Base-by-base conservation (phyloP, 1,140 invertebrate genomes). In the Drosophila subobscura region DNA sequence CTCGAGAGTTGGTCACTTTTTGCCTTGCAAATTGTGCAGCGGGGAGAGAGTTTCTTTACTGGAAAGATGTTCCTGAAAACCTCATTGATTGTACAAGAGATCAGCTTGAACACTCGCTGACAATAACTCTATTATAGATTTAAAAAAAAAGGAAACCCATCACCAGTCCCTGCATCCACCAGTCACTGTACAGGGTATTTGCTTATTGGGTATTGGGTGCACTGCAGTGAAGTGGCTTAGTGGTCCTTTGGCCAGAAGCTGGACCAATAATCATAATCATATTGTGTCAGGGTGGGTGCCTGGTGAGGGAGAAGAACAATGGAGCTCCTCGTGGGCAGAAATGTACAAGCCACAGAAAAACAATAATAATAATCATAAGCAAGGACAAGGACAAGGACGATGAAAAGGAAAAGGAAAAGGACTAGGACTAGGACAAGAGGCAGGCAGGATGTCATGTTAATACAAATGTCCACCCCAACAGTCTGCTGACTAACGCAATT, bases 401-500 rank as follows among this genome's bases (percentile, higher is more conserved):
- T n/a, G 23, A 50, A 7, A 12, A 49, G n/a, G 27, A 16, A 4
- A 1, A 22, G 44, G 5, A 23, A 25, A 16, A 14, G 45, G 25
- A 45, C 20, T 55, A 50, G 49, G 25, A 45, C 20, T 55, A 50
- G 49, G 41, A 46, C 16, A 20, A 20, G 16, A 53, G 56, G 56
- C 40, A 55, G 60, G 45, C 71, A 75, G 81, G 68, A 85, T 86
- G 81, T 86, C 80, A 85, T 85, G 80, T 85, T 85, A 85, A 85
- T 85, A 85, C 81, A 80, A 85, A 85, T 86, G 80, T 85, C 54
- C 33, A 37, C 3, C 33, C 77, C 51, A 60, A 61, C 63, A 77
- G 80, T 79, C 72, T 84, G 81, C 80, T 84, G 80, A 84, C 80
- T 86, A 86, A 84, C 81, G 81, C 80, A 84, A 84, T 84, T 84